A percentile compares a stretch with the other conserved stretches of the same genome.
Conservation (phyloP, 1,140 invertebrate species). For the Zaprionus kolodkinae region DNA sequence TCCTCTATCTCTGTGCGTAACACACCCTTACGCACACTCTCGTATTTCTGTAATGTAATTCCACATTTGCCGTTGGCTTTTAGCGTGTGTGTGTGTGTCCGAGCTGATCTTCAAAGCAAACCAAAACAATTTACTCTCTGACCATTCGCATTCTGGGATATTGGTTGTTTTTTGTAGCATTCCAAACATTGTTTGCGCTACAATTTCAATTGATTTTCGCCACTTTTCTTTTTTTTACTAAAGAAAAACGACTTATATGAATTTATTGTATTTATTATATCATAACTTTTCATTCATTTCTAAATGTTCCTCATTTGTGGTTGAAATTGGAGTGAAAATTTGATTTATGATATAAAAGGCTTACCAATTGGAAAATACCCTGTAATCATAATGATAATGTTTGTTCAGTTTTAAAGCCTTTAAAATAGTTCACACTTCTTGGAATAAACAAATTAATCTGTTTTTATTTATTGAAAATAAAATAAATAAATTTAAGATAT, state of each 20-base stretch:
- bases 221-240: no score
- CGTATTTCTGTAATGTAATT: slow-evolving; percentile 28
- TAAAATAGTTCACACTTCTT: no score
- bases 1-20: slow-evolving; percentile 13
- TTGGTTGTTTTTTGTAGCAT: slow-evolving; percentile 35
- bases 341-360: no score
- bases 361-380: no score
- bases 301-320: no score
- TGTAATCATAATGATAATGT: no score
- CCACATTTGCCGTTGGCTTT: slow-evolving; percentile 43
- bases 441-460: no score
- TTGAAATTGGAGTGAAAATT: no score
- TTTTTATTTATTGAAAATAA: no score
- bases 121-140: slow-evolving; percentile 24
- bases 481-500: no score
- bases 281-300: no score
- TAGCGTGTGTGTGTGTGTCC: slow-evolving; percentile 16
- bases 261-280: background rate
- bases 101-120: slow-evolving; percentile 24
- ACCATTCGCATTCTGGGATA: slow-evolving; percentile 47
- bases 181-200: slow-evolving; percentile 23
- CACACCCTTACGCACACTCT: background rate
- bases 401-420: no score
- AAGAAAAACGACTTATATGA: background rate
- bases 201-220: background rate